Evolutionary conservation across 2,113 vertebrate species (phyloP), one percentile per base, ranked within the genome.

Genomic region (Brienomyrus brachyistius): DNA sequence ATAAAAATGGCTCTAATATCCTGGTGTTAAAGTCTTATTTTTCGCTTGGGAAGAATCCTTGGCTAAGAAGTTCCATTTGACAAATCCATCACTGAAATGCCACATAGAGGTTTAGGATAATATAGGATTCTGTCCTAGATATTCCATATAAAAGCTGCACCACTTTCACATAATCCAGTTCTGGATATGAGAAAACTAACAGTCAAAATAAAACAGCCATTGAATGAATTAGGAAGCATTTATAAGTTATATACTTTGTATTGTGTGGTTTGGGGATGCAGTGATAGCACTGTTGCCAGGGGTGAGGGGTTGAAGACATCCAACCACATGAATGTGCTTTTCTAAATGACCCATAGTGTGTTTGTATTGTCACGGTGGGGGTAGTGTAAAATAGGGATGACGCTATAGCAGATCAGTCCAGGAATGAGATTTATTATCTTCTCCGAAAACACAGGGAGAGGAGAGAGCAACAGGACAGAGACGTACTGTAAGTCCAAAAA

Each of bases 11-110:
- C 48, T 27, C 48, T 51, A 27, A 86, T 50, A 27, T 51, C 83
- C 48, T 86, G n/a, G 83, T 85, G 83, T 50, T 48, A n/a, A 47
- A 85, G 47, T 51, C 48, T 85, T 86, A 86, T 86, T 86, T 86
- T 86, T 50, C 4, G 47, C 83, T 86, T 51, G 48, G 47, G n/a
- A 86, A 50, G 8, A 27, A 86, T 50, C 83, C 47, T 86, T 86
- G 43, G 45, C 23, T 51, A 51, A 86, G 48, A 48, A 86, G n/a
- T 15, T 85, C 83, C 47, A 86, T 50, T 86, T 86, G 6, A 80
- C 83, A 86, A 50, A 51, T 86, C 83, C 47, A 48, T 51, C 45
- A 50, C 83, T 86, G 47, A 86, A 48, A 86, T 50, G 23, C 83
- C 43, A 51, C 11, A 50, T 13, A 86, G n/a, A 11, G 45, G 45